Percentiles rank a stretch among this genome's conserved stretches.
Evolutionary conservation across 1,140 invertebrate species (phyloP).

Genomic region (Drosophila novamexicana): DNA sequence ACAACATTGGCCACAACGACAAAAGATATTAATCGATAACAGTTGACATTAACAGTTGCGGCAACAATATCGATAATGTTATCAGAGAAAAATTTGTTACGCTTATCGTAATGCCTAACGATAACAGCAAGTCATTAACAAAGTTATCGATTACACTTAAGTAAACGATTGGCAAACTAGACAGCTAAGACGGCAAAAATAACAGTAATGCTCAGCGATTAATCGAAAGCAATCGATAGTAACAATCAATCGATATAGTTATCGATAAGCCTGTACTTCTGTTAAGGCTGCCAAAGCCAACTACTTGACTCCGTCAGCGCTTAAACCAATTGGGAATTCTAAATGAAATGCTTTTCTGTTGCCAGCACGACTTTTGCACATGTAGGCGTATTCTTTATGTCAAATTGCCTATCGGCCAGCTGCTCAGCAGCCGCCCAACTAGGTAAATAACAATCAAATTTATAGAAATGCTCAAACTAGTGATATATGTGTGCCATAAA

Average conservation of each 20-base stretch:
- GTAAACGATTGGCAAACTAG: too few relatives aligned
- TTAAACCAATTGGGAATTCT: neutral
- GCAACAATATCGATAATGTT: neutral
- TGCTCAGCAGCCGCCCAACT: neutral
- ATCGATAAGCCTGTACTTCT: neutral
- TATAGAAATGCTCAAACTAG: neutral
- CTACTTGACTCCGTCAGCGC: neutral
- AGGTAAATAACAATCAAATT: neutral
- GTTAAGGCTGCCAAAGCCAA: neutral
- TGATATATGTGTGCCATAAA: slow-evolving; percentile 3
- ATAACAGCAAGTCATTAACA: neutral
- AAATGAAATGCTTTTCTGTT: neutral
- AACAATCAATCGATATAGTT: neutral
- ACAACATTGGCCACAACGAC: too few relatives aligned
- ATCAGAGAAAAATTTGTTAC: neutral
- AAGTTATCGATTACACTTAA: neutral
- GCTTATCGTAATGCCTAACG: neutral
- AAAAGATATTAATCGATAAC: neutral
- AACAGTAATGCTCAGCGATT: neutral
- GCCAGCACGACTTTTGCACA: too few relatives aligned
- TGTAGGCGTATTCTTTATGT: neutral
- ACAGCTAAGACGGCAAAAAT: too few relatives aligned
- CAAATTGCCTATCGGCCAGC: neutral
- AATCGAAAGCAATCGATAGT: neutral
- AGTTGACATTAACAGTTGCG: neutral